Conservation (phyloP, 2,797 vertebrate genomes). For the Chrysocyon brachyurus region DNA sequence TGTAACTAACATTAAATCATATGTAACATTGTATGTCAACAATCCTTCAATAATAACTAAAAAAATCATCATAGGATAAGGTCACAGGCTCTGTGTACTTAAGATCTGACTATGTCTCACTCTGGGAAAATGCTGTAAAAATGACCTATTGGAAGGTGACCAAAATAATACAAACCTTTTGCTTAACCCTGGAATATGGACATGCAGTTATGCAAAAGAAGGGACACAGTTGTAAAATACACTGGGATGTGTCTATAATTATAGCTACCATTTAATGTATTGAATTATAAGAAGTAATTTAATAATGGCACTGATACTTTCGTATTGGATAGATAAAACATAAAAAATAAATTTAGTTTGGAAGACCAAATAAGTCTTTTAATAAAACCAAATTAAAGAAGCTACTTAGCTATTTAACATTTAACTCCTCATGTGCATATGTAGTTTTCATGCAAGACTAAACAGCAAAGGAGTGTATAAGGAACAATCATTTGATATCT, state of each 20-base stretch:
- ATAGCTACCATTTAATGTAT: not conserved
- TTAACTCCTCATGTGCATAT: not conserved
- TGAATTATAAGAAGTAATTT: not conserved
- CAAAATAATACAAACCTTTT: not conserved
- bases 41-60: not conserved
- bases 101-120: not conserved
- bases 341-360: constrained; percentile 47
- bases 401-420: not conserved
- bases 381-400: constrained; percentile 50
- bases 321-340: constrained; percentile 26
- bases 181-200: not conserved
- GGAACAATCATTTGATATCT: not conserved
- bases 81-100: not conserved
- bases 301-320: not conserved
- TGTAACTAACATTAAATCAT: constrained; percentile 43
- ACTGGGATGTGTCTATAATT: not conserved
- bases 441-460: not conserved
- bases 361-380: constrained; percentile 50
- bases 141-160: constrained; percentile 3
- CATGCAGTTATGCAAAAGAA: not conserved
- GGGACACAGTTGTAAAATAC: not conserved
- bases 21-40: not conserved
- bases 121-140: constrained; percentile 28
- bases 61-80: not conserved
- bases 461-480: not conserved